These are phyloP conservation scores for Drosophila virilis DNA, from an alignment of 1,140 invertebrate species.

Conservation along the genomic window DNA sequence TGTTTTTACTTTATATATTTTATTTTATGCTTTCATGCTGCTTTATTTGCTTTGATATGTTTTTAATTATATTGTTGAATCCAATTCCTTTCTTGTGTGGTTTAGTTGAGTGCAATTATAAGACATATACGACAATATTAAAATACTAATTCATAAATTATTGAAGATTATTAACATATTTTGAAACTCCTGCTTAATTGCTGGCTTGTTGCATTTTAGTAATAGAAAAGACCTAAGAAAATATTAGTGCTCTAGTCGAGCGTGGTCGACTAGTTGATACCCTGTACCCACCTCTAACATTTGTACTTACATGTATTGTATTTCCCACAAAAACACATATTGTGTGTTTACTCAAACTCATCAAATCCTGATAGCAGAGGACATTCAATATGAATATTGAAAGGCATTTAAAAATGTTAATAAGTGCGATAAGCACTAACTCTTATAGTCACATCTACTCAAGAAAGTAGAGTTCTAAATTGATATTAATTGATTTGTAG, in stretches of 20 bases:
- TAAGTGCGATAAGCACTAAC: no score
- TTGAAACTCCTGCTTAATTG: not conserved
- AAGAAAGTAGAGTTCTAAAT: no score
- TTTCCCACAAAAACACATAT: no score
- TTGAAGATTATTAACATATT: not conserved
- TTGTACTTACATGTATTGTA: not conserved
- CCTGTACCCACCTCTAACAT: not conserved
- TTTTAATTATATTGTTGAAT: conserved; percentile 69
- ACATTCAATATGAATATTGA: no score
- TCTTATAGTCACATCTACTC: no score
- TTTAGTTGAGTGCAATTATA: not conserved
- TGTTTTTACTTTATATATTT: conserved; percentile 38
- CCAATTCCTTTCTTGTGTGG: conserved; percentile 56
- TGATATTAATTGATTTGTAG: no score
- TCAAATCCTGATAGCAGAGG: no score
- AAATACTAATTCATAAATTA: not conserved
- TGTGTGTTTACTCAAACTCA: not conserved
- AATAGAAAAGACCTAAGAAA: not conserved
- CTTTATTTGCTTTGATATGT: conserved; percentile 70
- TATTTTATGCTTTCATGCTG: conserved; percentile 29
- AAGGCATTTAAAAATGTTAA: no score
- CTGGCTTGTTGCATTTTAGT: not conserved
- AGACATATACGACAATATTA: not conserved
- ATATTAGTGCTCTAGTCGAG: not conserved
- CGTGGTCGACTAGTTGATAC: not conserved